Evolutionary conservation across 1,140 invertebrate species (phyloP), one percentile per base, ranked within the genome.

Genomic region (Cheumatopsyche charites): DNA sequence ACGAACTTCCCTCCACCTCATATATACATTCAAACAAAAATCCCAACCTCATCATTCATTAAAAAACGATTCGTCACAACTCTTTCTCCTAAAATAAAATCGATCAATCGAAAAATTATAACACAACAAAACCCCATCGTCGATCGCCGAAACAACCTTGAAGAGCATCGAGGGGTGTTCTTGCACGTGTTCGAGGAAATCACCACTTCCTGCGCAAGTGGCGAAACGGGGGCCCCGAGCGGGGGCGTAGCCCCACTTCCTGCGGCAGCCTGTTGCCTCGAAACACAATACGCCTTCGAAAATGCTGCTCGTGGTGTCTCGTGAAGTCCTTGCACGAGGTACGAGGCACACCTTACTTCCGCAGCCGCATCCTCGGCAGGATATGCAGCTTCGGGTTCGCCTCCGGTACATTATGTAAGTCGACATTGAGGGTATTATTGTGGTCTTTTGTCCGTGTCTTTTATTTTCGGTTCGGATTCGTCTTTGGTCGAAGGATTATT

Each of bases 331-430:
- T n/a, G n/a, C n/a, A n/a, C n/a, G n/a, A n/a, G n/a, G n/a, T n/a
- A n/a, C n/a, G n/a, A n/a, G 29, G 43, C 1, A 68, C 66, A 68
- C 66, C 66, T 68, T 68, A 68, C 66, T 68, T 68, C 66, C 66
- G 66, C n/a, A 47, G 15, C 66, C 47, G 6, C 66, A 55, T 55
- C 66, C 66, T 55, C 47, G 3, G 6, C 66, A 45, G 23, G 45
- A 52, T 68, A 26, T 25, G 19, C 21, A 58, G 55, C 55, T 23
- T 58, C 55, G 55, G 21, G 21, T 58, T 58, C 55, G 55, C 23
- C 55, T 58, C 21, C 23, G 29, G 29, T 23, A 9, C 29, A 63
- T 63, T 63, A 63, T 63, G 23, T 63, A 41, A 45, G n/a, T 41
- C 15, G 62, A 42, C 62, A 41, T 42, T 42, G 62, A 21, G 42